These are phyloP conservation scores for Diaphora mendica DNA, from an alignment of 2,888 invertebrate species.

Conservation along the genomic window DNA sequence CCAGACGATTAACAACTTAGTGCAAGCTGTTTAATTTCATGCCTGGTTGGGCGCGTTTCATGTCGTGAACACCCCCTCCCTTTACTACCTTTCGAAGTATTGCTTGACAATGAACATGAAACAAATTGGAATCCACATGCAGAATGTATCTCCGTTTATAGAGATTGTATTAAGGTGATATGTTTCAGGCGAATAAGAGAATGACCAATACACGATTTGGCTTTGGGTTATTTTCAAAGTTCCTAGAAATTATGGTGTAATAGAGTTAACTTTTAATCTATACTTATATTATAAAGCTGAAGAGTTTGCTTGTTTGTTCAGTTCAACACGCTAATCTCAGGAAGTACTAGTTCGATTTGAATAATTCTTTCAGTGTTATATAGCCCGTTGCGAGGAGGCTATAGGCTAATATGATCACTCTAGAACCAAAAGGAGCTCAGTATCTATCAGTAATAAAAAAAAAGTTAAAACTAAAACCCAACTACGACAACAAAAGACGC, in stretches of 20 bases:
- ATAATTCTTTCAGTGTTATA: too few relatives aligned
- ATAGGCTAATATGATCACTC: too few relatives aligned
- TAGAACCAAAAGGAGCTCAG: too few relatives aligned
- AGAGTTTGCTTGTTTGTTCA: too few relatives aligned
- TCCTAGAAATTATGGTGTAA: neutral
- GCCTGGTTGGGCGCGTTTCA: conserved; percentile 66
- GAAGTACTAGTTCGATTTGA: too few relatives aligned
- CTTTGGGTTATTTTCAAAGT: neutral
- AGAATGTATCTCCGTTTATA: conserved; percentile 8
- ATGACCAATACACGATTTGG: neutral
- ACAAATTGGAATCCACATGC: conserved; percentile 26
- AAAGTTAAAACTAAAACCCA: too few relatives aligned
- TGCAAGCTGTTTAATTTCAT: conserved; percentile 82
- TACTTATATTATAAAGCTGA: too few relatives aligned
- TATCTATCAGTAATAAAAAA: too few relatives aligned
- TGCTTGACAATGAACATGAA: conserved; percentile 37
- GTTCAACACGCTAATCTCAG: too few relatives aligned
- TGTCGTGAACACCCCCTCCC: conserved; percentile 28
- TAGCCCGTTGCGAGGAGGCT: too few relatives aligned
- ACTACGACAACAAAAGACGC: too few relatives aligned
- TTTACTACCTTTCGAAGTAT: conserved; percentile 19
- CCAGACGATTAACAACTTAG: conserved; percentile 80
- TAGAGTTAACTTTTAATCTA: too few relatives aligned
- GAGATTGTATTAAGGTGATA: neutral
- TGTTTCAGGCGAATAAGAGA: neutral